Evolutionary conservation across 2,888 invertebrate genomes (phyloP), one percentile per base, ranked within the genome.

Genomic region (Argyresthia goedartella): DNA sequence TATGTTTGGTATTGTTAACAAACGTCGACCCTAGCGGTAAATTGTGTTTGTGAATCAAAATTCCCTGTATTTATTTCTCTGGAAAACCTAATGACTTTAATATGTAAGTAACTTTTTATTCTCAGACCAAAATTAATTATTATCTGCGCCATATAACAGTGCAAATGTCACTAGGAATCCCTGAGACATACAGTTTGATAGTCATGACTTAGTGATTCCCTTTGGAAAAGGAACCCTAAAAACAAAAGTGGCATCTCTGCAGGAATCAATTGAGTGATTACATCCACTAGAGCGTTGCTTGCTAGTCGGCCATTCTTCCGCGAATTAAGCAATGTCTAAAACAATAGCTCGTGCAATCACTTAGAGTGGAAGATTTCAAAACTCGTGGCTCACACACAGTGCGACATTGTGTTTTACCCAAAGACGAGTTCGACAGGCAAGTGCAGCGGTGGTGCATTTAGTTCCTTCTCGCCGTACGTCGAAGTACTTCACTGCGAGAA

Each of bases 291-390:
- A 55, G 54, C 56, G 54, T 52, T 56, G 59, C 59, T 52, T 56
- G 59, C 59, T 56, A 65, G 62, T 63, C 65, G 66, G 61, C 63
- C 67, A 63, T 61, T 71, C 66, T 71, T 70, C 73, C 66, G 67
- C 67, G 62, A 71, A 68, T 64, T 66, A 50, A 64, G 64, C 66
- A 62, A 62, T 64, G 59, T 63, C 62, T 73, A 34, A 43, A 15
- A 50, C 44, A 50, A 50, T 50, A 15, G 44, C 41, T 44, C 33
- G 34, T 13, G 50, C 35, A 50, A 50, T 50, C 39, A 44, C 50
- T 43, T 49, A 49, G 41, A 25, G 25, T 25, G 25, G 25, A 35
- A 43, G 11, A 34, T 69, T 70, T 67, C 54, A 51, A 51, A 54
- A 55, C 48, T 25, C 52, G 51, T 45, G 51, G 52, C 49, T 25